Evolutionary conservation across 2,113 vertebrate species (phyloP), one percentile per base, ranked within the genome.

Genomic region (Nestor notabilis): DNA sequence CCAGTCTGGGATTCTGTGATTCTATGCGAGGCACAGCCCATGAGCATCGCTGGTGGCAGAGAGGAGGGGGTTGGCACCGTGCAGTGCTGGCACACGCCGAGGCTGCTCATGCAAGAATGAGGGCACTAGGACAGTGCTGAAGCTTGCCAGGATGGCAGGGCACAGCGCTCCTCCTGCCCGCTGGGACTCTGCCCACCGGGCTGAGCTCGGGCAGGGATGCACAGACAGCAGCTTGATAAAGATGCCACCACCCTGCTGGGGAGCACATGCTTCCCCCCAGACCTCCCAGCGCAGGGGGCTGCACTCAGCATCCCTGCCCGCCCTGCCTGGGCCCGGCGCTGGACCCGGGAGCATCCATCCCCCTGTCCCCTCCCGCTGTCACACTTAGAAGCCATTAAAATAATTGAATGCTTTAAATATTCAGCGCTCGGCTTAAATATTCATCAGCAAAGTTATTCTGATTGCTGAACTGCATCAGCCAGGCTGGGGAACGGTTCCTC

Each of bases 331-430:
- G 64, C 29, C 17, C 4, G 0, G 7, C 21, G 58, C 69, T 0
- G 19, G 89, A 65, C 64, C 65, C 3, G 2, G 53, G 74, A 94
- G 47, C 83, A 87, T 56, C 70, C 61, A 31, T 27, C 56, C 74
- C 95, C 74, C 83, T n/a, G 65, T 87, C 89, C 91, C 83, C 70
- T 92, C 95, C 82, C 1, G 66, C 91, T 91, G 94, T 84, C 94
- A 91, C 93, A 94, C 96, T 97, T 90, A 93, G 71, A 96, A 95
- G 91, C 95, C 95, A 97, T 97, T 95, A 97, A 97, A 97, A 97
- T 97, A 97, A 97, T 97, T 97, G 94, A 96, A 94, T 68, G 91
- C 83, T 97, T 97, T 95, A 96, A 97, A 97, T 97, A 97, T 97
- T 97, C 96, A 97, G 89, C 4, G 24, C 89, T 93, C 46, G 3